Evolutionary conservation across 2,113 vertebrate genomes (phyloP), one percentile per base, ranked within the genome.

Genomic region (Notiomystis cincta): DNA sequence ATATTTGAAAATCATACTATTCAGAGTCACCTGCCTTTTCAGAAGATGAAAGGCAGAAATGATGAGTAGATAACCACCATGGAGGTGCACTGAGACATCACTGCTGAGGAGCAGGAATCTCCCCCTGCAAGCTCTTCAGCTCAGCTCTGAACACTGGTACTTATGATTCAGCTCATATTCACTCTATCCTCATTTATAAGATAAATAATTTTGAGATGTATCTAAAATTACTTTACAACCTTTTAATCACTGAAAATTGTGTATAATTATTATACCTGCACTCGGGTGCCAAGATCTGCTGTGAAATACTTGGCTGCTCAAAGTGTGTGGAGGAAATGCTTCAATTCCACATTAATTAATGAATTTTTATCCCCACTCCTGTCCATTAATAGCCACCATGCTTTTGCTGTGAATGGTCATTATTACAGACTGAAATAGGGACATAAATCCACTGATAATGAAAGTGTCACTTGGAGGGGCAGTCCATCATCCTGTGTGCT

Each of bases 381-480:
- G 98, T 98, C 98, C 98, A 98, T 99, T 99, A 99, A 98, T 98
- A 80, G 85, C 96, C 97, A 97, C 97, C 97, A 96, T 91, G 88
- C 97, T 98, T 98, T 96, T 98, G 97, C 98, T 97, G 95, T 95
- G 97, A 98, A 99, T 97, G 98, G 98, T 98, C 98, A 98, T 99
- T 98, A 99, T 98, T 98, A 98, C 97, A 98, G 98, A 98, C 98
- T 98, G 98, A 99, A 99, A 99, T 98, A 98, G 98, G 98, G 98
- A 98, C 98, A 99, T 99, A 99, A 98, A 99, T 99, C 98, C 98
- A 97, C 97, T 94, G 97, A 98, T 99, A 99, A 99, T 99, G 98
- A 99, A 99, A 99, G 99, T 98, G 99, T 99, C 99, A 98, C 98
- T 98, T 98, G 98, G 98, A 98, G 97, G 97, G 82, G 96, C 97